These are phyloP conservation scores for Phataginus tetradactyla DNA, from an alignment of 2,797 vertebrate species.

Conservation along the genomic window DNA sequence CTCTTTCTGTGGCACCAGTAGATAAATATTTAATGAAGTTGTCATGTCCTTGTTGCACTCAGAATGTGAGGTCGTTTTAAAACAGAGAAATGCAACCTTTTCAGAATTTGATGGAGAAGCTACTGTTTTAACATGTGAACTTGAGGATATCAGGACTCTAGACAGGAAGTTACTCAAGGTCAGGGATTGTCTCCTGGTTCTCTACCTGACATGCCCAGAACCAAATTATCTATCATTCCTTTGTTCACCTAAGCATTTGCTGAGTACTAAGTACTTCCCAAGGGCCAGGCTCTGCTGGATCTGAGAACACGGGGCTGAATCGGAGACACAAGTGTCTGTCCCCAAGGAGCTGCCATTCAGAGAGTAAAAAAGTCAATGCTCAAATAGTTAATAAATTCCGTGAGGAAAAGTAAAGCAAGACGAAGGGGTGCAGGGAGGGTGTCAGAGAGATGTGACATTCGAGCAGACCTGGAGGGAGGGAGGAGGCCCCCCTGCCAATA, in stretches of 20 bases:
- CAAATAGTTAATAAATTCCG: not conserved
- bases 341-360: not conserved
- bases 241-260: not conserved
- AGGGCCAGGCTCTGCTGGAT: not conserved
- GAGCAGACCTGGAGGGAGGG: not conserved
- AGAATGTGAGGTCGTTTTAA: conserved; percentile 40
- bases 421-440: not conserved
- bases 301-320: not conserved
- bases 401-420: not conserved
- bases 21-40: conserved; percentile 23
- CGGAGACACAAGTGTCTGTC: not conserved
- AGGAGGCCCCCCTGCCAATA: not conserved
- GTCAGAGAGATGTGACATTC: not conserved
- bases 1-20: conserved; percentile 21
- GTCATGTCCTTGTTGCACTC: not conserved
- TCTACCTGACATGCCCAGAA: not conserved
- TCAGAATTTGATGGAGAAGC: conserved; percentile 14
- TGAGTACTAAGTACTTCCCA: not conserved
- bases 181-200: not conserved
- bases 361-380: not conserved
- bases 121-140: not conserved
- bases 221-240: not conserved
- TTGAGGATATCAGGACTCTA: not conserved
- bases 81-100: not conserved
- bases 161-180: not conserved